Conservation (phyloP, 2,888 invertebrate species). For the Villa cingulata region DNA sequence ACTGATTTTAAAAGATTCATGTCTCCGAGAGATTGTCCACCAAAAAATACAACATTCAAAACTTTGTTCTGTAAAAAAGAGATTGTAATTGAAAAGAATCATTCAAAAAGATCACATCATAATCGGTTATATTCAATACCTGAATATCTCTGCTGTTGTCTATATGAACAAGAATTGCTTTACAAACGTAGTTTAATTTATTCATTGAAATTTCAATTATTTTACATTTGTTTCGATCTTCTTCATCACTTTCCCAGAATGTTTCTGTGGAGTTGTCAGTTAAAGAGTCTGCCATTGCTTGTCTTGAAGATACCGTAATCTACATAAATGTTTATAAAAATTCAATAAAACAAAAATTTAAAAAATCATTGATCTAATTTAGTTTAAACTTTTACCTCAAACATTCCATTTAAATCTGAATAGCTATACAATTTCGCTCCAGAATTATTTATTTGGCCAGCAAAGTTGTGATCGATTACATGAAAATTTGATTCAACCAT, state of each 20-base stretch:
- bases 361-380: background rate
- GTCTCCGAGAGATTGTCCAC: conserved; percentile 70
- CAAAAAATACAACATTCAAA: conserved; percentile 67
- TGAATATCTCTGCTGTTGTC: conserved; percentile 88
- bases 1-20: conserved; percentile 62
- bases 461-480: conserved; percentile 24
- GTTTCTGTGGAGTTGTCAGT: conserved; percentile 93
- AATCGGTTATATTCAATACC: conserved; percentile 35
- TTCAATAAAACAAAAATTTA: background rate
- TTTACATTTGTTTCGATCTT: conserved; percentile 87
- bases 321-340: conserved; percentile 28
- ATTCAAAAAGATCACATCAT: background rate
- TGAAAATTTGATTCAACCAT: conserved; percentile 23
- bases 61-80: conserved; percentile 66
- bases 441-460: conserved; percentile 15
- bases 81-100: background rate
- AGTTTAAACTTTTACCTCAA: conserved; percentile 21
- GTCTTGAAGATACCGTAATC: conserved; percentile 81
- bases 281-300: conserved; percentile 85
- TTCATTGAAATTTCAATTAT: conserved; percentile 56
- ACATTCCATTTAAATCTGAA: conserved; percentile 33
- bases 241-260: conserved; percentile 98
- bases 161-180: conserved; percentile 67
- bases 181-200: conserved; percentile 38
- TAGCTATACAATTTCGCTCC: conserved; percentile 28